These are phyloP conservation scores for Echiichthys vipera DNA, from an alignment of 2,797 vertebrate species.

Conservation along the genomic window DNA sequence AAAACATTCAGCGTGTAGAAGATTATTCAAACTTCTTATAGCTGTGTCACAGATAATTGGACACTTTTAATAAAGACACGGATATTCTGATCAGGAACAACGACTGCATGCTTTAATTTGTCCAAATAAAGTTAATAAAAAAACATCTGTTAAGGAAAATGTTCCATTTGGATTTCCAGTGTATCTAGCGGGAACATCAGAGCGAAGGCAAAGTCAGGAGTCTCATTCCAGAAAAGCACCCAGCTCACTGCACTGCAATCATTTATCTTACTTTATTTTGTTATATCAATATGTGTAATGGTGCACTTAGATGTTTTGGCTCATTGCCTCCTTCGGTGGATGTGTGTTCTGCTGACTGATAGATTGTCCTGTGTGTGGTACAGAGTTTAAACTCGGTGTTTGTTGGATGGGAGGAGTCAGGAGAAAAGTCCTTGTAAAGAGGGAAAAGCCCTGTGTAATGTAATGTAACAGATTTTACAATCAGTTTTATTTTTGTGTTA, in stretches of 20 bases:
- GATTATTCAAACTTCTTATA: background rate
- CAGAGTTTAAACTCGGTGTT: conserved; percentile 5
- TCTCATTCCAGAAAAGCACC: background rate
- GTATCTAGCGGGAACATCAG: conserved; percentile 24
- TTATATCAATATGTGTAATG: conserved; percentile 24
- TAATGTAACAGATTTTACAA: background rate
- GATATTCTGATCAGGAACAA: conserved; percentile 6
- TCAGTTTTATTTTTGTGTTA: background rate
- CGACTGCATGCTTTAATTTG: background rate
- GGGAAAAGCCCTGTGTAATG: background rate
- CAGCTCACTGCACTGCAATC: background rate
- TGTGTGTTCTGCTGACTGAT: conserved; percentile 28
- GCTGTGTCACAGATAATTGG: background rate
- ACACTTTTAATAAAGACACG: conserved; percentile 1
- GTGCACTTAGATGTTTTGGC: conserved; percentile 26
- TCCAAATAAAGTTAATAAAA: background rate
- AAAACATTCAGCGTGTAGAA: background rate
- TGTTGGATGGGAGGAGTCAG: background rate
- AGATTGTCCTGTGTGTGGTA: background rate
- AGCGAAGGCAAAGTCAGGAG: background rate
- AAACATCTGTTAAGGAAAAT: conserved; percentile 20
- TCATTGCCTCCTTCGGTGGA: conserved; percentile 19
- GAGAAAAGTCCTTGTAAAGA: background rate
- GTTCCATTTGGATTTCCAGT: conserved; percentile 5
- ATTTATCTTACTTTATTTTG: conserved; percentile 15